These are phyloP conservation scores for Podiceps cristatus DNA, from an alignment of 2,113 vertebrate species.

Conservation along the genomic window DNA sequence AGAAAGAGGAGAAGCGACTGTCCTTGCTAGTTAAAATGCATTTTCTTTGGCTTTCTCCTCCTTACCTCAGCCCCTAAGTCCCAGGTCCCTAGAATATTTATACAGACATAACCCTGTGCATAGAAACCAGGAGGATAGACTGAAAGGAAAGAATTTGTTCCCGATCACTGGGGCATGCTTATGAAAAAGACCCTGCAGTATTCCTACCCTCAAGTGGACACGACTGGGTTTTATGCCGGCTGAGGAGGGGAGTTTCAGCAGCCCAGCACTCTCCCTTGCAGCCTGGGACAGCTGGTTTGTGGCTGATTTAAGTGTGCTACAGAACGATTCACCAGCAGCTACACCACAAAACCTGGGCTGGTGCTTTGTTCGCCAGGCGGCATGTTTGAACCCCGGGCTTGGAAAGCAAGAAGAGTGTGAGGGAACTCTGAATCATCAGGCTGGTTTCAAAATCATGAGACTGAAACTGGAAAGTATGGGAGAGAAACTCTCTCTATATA, in stretches of 20 bases:
- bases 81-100: constrained; percentile 57
- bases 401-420: neutral
- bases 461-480: neutral
- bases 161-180: constrained; percentile 1
- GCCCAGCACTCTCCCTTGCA: neutral
- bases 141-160: constrained; percentile 58
- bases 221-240: neutral
- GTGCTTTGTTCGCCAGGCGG: neutral
- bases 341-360: neutral
- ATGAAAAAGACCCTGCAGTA: constrained; percentile 43
- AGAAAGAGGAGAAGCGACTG: neutral
- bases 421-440: neutral
- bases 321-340: fast-evolving
- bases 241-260: constrained; percentile 30
- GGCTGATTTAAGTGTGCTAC: neutral
- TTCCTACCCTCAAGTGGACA: constrained; percentile 37
- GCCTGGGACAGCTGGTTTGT: neutral
- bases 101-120: constrained; percentile 22
- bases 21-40: constrained; percentile 54
- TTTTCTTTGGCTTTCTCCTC: constrained; percentile 34
- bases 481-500: neutral
- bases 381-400: neutral
- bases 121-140: neutral
- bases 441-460: neutral
- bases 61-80: constrained; percentile 9